Conservation (phyloP, 2,797 vertebrate species). For the Sebastes flavidus region DNA sequence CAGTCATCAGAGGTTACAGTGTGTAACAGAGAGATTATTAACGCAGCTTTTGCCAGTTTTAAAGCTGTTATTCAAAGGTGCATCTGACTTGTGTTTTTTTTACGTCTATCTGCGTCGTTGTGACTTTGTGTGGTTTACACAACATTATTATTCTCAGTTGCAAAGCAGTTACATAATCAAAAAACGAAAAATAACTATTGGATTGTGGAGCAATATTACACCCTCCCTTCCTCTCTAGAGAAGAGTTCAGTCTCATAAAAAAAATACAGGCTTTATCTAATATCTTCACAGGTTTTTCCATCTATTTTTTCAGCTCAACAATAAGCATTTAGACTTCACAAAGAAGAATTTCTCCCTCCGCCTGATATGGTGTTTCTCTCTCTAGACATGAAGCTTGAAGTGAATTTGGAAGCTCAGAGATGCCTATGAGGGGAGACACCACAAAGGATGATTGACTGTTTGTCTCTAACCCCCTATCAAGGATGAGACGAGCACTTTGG, state of each 20-base stretch:
- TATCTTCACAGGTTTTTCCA: not conserved
- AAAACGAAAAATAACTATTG: not conserved
- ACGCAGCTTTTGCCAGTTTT: conserved; percentile 5
- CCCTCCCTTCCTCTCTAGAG: not conserved
- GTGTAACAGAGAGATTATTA: conserved; percentile 11
- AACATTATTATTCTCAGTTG: conserved; percentile 2
- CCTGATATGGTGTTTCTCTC: conserved; percentile 15
- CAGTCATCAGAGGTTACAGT: conserved; percentile 1
- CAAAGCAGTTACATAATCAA: not conserved
- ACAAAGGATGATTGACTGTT: conserved; percentile 52
- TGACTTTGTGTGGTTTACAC: not conserved
- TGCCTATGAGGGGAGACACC: conserved; percentile 10
- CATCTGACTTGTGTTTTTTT: conserved; percentile 17
- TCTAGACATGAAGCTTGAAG: conserved; percentile 7
- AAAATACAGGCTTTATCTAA: conserved; percentile 7
- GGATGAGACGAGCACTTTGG: conserved; percentile 40
- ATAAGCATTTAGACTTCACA: conserved; percentile 23
- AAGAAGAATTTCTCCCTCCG: not conserved
- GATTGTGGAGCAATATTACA: conserved; percentile 12
- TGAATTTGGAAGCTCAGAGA: conserved; percentile 17
- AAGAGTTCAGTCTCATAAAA: conserved; percentile 4
- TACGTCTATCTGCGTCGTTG: not conserved
- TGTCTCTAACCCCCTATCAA: conserved; percentile 39
- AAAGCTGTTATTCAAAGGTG: not conserved
- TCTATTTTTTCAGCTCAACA: conserved; percentile 6